A percentile compares a stretch with the other conserved stretches of the same genome.
phyloP scores from a whole-genome alignment of 1,140 invertebrate genomes.

The Bombus sibiricus region DNA sequence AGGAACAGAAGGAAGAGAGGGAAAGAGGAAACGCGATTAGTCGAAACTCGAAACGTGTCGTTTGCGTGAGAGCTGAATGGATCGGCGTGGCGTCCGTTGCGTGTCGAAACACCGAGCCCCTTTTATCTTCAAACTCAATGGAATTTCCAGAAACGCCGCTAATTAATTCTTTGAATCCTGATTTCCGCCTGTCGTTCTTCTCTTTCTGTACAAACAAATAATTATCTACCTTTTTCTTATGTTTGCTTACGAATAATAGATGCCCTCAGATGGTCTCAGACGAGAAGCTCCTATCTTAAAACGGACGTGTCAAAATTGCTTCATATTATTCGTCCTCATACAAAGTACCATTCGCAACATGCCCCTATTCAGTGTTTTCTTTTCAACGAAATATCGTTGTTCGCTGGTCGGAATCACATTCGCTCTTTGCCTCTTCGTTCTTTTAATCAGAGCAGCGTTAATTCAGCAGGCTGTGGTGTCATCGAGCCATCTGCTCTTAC shows the following conservation, averaged over 20 bases:
- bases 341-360: too few species aligned
- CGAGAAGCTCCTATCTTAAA: background rate
- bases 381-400: too few species aligned
- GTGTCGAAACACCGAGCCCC: conserved; percentile 15
- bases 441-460: too few species aligned
- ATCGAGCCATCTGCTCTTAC: too few species aligned
- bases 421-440: too few species aligned
- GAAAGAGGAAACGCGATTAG: background rate
- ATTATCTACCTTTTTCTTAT: background rate
- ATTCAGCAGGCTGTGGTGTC: too few species aligned
- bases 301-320: too few species aligned
- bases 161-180: conserved; percentile 47
- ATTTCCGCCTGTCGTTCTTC: background rate
- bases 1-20: background rate
- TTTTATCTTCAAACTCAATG: conserved; percentile 34
- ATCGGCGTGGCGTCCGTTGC: conserved; percentile 28
- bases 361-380: too few species aligned
- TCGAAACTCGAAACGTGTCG: conserved; percentile 34
- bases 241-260: background rate
- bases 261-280: background rate
- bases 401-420: too few species aligned
- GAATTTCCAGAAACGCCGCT: conserved; percentile 15
- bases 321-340: too few species aligned
- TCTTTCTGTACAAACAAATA: conserved; percentile 41
- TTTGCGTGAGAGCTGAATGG: conserved; percentile 39